Percentiles rank a stretch among this genome's conserved stretches.
Conservation (phyloP, 2,888 invertebrate species). For the Scelioninae gen. 1 region DNA sequence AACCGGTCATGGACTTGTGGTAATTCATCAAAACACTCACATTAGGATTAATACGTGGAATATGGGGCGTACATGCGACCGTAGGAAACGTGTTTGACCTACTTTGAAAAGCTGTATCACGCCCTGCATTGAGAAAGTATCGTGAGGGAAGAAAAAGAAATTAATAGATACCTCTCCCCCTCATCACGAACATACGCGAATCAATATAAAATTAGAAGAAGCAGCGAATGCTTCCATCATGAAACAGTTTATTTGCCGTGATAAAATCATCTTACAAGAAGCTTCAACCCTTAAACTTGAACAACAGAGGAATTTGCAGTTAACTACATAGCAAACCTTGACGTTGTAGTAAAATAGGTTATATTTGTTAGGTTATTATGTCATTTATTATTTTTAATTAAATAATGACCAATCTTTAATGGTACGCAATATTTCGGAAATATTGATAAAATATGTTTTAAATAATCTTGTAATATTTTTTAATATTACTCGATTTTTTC, state of each 20-base stretch:
- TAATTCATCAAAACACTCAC: constrained; percentile 32
- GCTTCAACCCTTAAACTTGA: too few species aligned
- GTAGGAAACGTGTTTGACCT: constrained; percentile 46
- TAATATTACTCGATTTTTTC: too few species aligned
- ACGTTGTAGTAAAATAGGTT: too few species aligned
- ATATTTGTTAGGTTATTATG: too few species aligned
- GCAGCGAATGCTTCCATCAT: constrained; percentile 20
- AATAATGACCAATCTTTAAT: too few species aligned
- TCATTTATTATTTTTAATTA: too few species aligned
- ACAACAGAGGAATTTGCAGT: background rate
- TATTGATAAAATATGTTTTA: too few species aligned
- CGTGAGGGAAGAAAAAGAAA: constrained; percentile 31
- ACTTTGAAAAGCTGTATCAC: constrained; percentile 42
- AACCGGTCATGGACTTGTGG: background rate
- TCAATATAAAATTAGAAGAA: constrained; percentile 44
- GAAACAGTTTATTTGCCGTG: constrained; percentile 29
- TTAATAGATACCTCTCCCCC: constrained; percentile 48
- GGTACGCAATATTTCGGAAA: too few species aligned
- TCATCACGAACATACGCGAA: constrained; percentile 35
- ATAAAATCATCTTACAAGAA: constrained; percentile 21
- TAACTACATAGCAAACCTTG: background rate
- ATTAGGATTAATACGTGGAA: constrained; percentile 35
- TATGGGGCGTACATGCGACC: constrained; percentile 41
- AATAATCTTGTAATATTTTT: too few species aligned
- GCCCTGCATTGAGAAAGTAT: constrained; percentile 25